These are phyloP conservation scores for Poicephalus meyeri DNA, from an alignment of 2,113 vertebrate species.

Conservation along the genomic window DNA sequence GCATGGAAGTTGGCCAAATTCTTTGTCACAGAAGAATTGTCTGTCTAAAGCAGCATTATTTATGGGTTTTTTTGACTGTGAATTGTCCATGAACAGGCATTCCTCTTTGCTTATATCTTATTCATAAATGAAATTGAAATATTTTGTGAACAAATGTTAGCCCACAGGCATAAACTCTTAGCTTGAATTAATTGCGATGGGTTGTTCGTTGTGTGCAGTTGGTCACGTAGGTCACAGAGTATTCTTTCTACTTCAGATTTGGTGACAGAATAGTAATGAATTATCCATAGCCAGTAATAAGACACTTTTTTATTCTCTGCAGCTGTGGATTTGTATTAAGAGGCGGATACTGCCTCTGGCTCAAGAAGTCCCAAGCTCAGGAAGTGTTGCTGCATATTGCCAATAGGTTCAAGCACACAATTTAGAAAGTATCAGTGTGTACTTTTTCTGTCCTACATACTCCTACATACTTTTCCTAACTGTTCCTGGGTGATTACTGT, in stretches of 20 bases:
- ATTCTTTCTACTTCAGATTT: neutral
- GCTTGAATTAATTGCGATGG: slow-evolving; percentile 17
- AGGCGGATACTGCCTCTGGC: neutral
- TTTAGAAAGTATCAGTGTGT: neutral
- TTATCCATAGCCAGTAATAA: neutral
- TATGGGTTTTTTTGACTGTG: neutral
- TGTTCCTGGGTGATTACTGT: neutral
- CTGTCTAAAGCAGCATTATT: neutral
- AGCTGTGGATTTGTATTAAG: neutral
- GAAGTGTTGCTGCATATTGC: neutral
- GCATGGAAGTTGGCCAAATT: neutral
- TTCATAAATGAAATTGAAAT: neutral
- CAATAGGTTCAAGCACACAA: neutral
- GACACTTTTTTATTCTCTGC: neutral
- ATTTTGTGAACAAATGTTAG: neutral
- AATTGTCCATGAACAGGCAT: neutral
- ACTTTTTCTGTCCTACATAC: neutral
- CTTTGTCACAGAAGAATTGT: neutral
- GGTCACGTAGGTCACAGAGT: neutral
- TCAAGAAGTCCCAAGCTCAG: neutral
- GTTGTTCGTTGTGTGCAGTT: neutral
- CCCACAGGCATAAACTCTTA: neutral
- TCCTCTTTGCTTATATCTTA: neutral
- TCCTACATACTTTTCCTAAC: neutral
- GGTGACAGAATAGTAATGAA: neutral